Percentiles rank a stretch among this genome's conserved stretches.
Evolutionary conservation across 2,113 vertebrate genomes (phyloP).

Genomic region (Formicarius rufipectus): DNA sequence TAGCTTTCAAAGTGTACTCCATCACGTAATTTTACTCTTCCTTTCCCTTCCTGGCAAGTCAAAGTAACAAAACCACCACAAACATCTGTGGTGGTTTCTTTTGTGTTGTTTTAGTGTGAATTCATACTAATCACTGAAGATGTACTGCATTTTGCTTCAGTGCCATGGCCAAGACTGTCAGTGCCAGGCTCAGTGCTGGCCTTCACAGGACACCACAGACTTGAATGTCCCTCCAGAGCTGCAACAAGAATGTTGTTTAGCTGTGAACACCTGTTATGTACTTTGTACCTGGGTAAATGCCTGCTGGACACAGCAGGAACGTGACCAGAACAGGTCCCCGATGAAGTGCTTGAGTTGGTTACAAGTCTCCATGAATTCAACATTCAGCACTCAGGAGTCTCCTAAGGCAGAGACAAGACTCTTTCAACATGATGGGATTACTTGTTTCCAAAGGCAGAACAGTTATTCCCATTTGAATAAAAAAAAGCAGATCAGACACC

Average conservation of each 20-base stretch:
- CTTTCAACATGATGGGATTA: rapidly evolving
- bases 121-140: background rate
- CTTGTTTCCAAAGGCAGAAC: background rate
- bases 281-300: background rate
- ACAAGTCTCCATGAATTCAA: background rate
- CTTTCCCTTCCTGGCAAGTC: background rate
- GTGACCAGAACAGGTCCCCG: background rate
- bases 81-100: background rate
- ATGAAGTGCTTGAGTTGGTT: background rate
- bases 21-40: background rate
- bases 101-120: no score
- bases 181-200: rapidly evolving
- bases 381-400: background rate
- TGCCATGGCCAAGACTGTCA: background rate
- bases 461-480: background rate
- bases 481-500: background rate
- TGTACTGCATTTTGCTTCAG: background rate
- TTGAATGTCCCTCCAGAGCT: background rate
- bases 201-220: background rate
- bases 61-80: background rate
- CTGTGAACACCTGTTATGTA: rapidly evolving
- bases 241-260: background rate
- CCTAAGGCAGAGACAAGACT: background rate
- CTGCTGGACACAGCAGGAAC: background rate
- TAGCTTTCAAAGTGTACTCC: background rate